Evolutionary conservation across 2,113 vertebrate species (phyloP).

Genomic region (Nannospalax galili): DNA sequence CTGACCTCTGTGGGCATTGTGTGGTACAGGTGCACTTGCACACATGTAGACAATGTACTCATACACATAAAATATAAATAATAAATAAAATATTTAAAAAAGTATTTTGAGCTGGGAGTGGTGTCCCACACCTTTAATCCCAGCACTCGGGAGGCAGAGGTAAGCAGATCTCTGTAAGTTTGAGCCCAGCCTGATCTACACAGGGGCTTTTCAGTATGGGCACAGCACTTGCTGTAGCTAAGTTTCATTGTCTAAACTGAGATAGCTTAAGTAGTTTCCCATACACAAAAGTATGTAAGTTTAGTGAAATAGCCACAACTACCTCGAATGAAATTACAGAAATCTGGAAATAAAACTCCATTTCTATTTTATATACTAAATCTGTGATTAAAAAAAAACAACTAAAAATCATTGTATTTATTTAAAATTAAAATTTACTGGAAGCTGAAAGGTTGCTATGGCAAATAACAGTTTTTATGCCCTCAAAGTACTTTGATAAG

Average conservation of each 20-base stretch:
- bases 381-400: conserved; percentile 6
- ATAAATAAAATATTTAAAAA: no score
- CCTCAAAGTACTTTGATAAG: background rate
- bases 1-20: no score
- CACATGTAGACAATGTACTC: no score
- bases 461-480: background rate
- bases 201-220: background rate
- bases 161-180: no score
- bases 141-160: no score
- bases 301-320: background rate
- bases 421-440: background rate
- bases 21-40: no score
- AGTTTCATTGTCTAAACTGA: conserved; percentile 29
- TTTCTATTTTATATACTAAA: conserved; percentile 21
- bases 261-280: background rate
- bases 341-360: background rate
- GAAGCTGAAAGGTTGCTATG: background rate
- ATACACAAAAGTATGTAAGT: background rate
- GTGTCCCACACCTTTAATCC: no score
- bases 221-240: background rate
- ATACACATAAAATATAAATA: no score
- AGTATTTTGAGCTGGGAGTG: no score
- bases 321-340: conserved; percentile 22
- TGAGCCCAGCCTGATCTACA: no score
- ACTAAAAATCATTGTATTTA: background rate